phyloP scores from a whole-genome alignment of 1,140 invertebrate species.

The Heliconius hermathena region DNA sequence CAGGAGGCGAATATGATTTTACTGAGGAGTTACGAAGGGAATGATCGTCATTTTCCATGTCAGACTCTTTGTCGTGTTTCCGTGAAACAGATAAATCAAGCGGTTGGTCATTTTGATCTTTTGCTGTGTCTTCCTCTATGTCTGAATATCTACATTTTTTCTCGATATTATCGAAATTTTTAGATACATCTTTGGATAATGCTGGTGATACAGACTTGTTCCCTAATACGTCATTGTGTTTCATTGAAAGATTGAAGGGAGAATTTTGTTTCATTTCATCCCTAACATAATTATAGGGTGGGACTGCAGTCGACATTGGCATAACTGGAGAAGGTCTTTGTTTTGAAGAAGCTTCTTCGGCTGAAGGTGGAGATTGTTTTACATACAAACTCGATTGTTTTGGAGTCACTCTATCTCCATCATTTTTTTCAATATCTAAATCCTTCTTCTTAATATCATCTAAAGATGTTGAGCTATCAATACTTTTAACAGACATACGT shows the following conservation, averaged over 20 bases:
- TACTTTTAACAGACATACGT: conserved; percentile 72
- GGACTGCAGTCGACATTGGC: conserved; percentile 74
- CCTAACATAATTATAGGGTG: conserved; percentile 67
- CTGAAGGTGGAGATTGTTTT: conserved; percentile 85
- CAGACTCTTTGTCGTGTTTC: conserved; percentile 75
- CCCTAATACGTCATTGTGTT: conserved; percentile 57
- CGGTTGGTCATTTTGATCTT: conserved; percentile 84
- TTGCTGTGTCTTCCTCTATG: conserved; percentile 62
- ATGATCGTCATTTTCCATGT: conserved; percentile 70
- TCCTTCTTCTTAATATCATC: conserved; percentile 69
- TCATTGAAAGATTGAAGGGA: conserved; percentile 67
- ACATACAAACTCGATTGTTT: conserved; percentile 70
- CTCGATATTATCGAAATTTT: conserved; percentile 54
- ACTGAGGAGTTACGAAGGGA: conserved; percentile 72
- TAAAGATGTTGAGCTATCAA: conserved; percentile 67
- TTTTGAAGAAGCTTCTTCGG: conserved; percentile 84
- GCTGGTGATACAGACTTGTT: conserved; percentile 58
- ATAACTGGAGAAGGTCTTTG: conserved; percentile 85
- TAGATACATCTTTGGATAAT: conserved; percentile 74
- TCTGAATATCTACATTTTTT: conserved; percentile 63
- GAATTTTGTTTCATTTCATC: conserved; percentile 68
- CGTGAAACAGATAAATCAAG: conserved; percentile 87
- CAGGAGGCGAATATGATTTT: conserved; percentile 76
- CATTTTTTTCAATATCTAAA: conserved; percentile 58
- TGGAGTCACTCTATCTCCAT: conserved; percentile 65